These are phyloP conservation scores for Drosophila stalkeri DNA, from an alignment of 2,888 invertebrate genomes.

Conservation along the genomic window DNA sequence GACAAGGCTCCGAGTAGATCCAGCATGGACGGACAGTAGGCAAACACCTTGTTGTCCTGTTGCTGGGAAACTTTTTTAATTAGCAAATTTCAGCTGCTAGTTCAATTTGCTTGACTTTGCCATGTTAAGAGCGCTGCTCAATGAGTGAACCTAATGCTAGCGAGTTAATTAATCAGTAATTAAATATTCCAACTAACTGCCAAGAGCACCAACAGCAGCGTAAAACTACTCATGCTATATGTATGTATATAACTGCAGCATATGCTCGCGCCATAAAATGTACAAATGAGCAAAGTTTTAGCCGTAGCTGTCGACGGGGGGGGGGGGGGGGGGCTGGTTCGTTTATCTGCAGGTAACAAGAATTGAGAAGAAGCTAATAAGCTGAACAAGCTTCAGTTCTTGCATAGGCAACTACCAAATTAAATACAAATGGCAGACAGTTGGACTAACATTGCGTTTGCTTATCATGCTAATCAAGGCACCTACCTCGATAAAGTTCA, in stretches of 20 bases:
- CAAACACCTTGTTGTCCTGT: constrained; percentile 38
- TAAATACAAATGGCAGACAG: constrained; percentile 16
- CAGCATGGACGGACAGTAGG: background rate
- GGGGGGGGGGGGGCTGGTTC: too few species aligned
- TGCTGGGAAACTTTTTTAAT: constrained; percentile 72
- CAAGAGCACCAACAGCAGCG: constrained; percentile 24
- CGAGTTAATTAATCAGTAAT: constrained; percentile 74
- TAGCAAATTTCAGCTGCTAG: constrained; percentile 60
- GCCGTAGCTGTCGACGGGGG: constrained; percentile 17
- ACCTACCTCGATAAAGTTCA: constrained; percentile 54
- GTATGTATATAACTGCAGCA: constrained; percentile 5
- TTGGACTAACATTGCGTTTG: constrained; percentile 25
- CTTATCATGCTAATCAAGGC: constrained; percentile 65
- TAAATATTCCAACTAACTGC: constrained; percentile 67
- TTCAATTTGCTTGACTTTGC: constrained; percentile 40
- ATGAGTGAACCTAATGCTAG: constrained; percentile 29
- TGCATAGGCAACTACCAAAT: constrained; percentile 34
- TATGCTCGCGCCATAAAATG: constrained; percentile 54
- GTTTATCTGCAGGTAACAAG: constrained; percentile 56
- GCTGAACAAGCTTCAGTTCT: constrained; percentile 27
- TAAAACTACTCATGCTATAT: constrained; percentile 29
- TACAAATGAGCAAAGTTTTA: constrained; percentile 76
- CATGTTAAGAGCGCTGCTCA: constrained; percentile 17
- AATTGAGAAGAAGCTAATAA: constrained; percentile 39
- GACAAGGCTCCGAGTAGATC: background rate